Evolutionary conservation across 2,113 vertebrate genomes (phyloP).

Genomic region (Phylloscopus trochiloides): DNA sequence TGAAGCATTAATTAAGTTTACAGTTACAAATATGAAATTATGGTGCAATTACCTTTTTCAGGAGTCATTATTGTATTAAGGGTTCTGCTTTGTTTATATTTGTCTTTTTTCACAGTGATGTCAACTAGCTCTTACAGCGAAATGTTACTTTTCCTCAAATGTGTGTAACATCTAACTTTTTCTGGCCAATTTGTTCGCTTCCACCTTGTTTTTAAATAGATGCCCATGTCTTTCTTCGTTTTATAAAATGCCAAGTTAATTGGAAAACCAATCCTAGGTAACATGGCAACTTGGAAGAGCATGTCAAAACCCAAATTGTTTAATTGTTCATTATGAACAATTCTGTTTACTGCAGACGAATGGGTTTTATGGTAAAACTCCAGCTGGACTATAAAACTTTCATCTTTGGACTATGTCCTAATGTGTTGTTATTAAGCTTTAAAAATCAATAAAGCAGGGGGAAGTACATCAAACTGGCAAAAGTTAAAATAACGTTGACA

Average conservation of each 20-base stretch:
- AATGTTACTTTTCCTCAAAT: neutral
- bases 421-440: neutral
- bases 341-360: neutral
- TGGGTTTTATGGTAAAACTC: neutral
- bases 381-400: neutral
- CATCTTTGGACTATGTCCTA: neutral
- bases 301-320: neutral
- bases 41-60: neutral
- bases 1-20: slow-evolving; percentile 13
- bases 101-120: neutral
- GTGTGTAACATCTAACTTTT: neutral
- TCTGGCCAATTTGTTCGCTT: neutral
- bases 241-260: neutral
- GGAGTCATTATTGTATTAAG: neutral
- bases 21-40: neutral
- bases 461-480: neutral
- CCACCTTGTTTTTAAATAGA: neutral
- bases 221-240: neutral
- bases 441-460: neutral
- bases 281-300: neutral
- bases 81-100: neutral
- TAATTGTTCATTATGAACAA: neutral
- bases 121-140: neutral
- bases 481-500: neutral
- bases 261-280: neutral